These are phyloP conservation scores for Silurus aristotelis DNA, from an alignment of 2,797 vertebrate species.

Conservation along the genomic window DNA sequence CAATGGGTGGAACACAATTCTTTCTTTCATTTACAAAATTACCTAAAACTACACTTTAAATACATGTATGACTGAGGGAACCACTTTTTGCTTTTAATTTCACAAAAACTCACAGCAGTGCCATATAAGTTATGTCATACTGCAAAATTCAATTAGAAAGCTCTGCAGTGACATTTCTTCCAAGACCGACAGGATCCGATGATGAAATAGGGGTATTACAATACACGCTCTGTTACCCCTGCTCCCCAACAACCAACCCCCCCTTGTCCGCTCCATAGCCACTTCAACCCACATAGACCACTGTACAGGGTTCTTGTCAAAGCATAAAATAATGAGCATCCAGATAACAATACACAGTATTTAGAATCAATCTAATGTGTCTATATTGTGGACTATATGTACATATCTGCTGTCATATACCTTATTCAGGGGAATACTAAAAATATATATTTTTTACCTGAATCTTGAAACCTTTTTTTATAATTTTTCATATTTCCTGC, in stretches of 20 bases:
- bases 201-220: constrained; percentile 46
- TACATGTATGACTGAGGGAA: neutral
- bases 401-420: too few species aligned
- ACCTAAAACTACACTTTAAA: neutral
- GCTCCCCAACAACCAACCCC: neutral
- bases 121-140: neutral
- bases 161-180: constrained; percentile 52
- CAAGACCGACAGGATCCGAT: neutral
- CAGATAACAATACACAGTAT: too few species aligned
- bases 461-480: too few species aligned
- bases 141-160: constrained; percentile 20
- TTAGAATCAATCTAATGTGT: too few species aligned
- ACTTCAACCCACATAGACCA: constrained; percentile 42
- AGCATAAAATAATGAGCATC: too few species aligned
- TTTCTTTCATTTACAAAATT: neutral
- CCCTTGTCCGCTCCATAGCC: constrained; percentile 29
- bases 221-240: constrained; percentile 51
- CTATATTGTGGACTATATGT: too few species aligned
- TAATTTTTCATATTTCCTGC: neutral
- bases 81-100: neutral
- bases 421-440: too few species aligned
- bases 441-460: too few species aligned
- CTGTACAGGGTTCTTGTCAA: constrained; percentile 3
- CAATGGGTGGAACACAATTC: neutral
- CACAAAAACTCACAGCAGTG: neutral